Evolutionary conservation across 2,888 invertebrate species (phyloP).

Genomic region (Hoplodrina blanda): DNA sequence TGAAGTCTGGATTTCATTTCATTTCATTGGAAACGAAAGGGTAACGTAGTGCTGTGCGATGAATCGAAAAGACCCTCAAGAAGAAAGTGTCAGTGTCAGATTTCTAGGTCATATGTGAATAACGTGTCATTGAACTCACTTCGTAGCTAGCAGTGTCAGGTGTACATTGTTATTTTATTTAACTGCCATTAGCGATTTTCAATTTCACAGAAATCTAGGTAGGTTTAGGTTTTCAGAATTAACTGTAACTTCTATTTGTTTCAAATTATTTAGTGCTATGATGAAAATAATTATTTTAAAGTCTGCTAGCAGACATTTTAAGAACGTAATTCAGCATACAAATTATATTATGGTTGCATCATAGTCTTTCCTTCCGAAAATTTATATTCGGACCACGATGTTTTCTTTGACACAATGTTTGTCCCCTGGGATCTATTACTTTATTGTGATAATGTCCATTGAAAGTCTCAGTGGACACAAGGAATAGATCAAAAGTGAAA

Average conservation of each 20-base stretch:
- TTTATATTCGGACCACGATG: slow-evolving; percentile 33
- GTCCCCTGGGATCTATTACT: slow-evolving; percentile 69
- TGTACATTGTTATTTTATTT: slow-evolving; percentile 57
- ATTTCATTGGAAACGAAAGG: slow-evolving; percentile 70
- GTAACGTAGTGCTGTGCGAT: slow-evolving; percentile 74
- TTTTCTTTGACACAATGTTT: slow-evolving; percentile 66
- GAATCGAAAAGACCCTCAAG: slow-evolving; percentile 82
- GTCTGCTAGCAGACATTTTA: not conserved
- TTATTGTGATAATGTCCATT: slow-evolving; percentile 63
- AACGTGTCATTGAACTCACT: slow-evolving; percentile 87
- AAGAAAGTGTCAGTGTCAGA: slow-evolving; percentile 87
- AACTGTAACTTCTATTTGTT: not conserved
- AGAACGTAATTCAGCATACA: not conserved
- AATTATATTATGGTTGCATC: slow-evolving; percentile 25
- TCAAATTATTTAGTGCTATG: not conserved
- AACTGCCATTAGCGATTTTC: slow-evolving; percentile 35
- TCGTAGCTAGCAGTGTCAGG: slow-evolving; percentile 76
- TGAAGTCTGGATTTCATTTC: slow-evolving; percentile 54
- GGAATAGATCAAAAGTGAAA: slow-evolving; percentile 86
- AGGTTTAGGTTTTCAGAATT: not conserved
- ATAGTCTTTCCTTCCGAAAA: slow-evolving; percentile 14
- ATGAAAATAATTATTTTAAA: not conserved
- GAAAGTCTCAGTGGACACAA: slow-evolving; percentile 70
- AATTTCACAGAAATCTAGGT: slow-evolving; percentile 2
- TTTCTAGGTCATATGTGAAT: slow-evolving; percentile 86